Percentiles rank a stretch among this genome's conserved stretches.
Evolutionary conservation across 2,888 invertebrate genomes (phyloP).

Genomic region (Harpalus rufipes): DNA sequence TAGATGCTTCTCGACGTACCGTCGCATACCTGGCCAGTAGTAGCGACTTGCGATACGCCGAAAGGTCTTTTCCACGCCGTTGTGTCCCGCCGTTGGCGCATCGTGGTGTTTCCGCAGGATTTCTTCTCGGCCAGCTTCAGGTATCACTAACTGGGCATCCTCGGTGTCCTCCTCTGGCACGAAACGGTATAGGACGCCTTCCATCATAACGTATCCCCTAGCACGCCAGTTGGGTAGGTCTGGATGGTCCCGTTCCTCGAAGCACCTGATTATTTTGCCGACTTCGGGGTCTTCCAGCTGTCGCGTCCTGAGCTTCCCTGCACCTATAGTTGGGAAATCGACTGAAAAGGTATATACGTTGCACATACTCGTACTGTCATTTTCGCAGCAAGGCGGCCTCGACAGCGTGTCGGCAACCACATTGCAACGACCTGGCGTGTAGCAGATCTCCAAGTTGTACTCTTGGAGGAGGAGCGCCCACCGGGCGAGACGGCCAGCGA

Average conservation of each 20-base stretch:
- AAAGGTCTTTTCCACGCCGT: constrained; percentile 64
- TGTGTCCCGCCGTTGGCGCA: constrained; percentile 68
- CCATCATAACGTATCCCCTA: no score
- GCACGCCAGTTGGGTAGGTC: no score
- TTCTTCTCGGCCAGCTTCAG: no score
- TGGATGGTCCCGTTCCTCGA: neutral
- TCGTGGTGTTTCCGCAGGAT: constrained; percentile 62
- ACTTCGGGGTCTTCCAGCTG: neutral
- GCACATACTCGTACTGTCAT: neutral
- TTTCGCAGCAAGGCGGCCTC: neutral
- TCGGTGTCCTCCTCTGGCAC: no score
- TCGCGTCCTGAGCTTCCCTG: neutral
- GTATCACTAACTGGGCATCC: constrained; percentile 11
- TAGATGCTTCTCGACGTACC: constrained; percentile 60
- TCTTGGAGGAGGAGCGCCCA: constrained; percentile 13
- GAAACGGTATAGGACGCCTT: no score
- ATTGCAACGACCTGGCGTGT: constrained; percentile 5
- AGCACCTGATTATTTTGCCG: neutral
- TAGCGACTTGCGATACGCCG: constrained; percentile 62
- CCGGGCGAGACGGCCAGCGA: constrained; percentile 28
- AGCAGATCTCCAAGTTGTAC: neutral
- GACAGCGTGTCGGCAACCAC: constrained; percentile 33
- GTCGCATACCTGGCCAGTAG: constrained; percentile 68
- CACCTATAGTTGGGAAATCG: neutral
- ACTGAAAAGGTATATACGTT: neutral